These are phyloP conservation scores for Triplophysa rosa DNA, from an alignment of 2,113 vertebrate genomes.

Conservation along the genomic window DNA sequence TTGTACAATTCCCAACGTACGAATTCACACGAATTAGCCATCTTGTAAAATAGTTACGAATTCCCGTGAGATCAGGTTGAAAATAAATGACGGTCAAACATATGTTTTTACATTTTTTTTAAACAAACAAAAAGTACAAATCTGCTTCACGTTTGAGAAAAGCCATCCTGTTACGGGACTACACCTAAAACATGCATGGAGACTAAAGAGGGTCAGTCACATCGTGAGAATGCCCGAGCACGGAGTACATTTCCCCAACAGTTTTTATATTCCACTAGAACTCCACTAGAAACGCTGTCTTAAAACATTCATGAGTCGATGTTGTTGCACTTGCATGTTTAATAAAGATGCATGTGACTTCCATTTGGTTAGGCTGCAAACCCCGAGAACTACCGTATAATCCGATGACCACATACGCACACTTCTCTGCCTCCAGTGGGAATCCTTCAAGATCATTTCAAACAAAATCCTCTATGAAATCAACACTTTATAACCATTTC, in stretches of 20 bases:
- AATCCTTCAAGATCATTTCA: background rate
- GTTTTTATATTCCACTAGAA: slow-evolving; percentile 19
- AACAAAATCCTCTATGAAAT: background rate
- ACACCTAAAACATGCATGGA: slow-evolving; percentile 23
- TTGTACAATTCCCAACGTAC: too few relatives aligned
- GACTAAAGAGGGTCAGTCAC: slow-evolving; percentile 20
- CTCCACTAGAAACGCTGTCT: slow-evolving; percentile 23
- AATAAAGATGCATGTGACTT: slow-evolving; percentile 25
- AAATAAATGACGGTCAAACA: too few relatives aligned
- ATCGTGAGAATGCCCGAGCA: slow-evolving; percentile 6
- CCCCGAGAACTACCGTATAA: background rate
- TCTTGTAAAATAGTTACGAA: too few relatives aligned
- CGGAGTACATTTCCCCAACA: slow-evolving; percentile 22
- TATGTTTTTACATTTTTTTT: background rate
- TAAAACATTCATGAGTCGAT: slow-evolving; percentile 50
- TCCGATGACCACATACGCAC: background rate
- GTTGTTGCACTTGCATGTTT: slow-evolving; percentile 38
- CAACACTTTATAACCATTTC: background rate
- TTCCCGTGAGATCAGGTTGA: too few relatives aligned
- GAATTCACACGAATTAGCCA: too few relatives aligned
- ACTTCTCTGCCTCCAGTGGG: background rate
- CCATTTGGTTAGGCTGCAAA: background rate
- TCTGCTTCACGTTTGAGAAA: background rate
- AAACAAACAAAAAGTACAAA: background rate
- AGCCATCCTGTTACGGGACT: background rate